These are phyloP conservation scores for Sipha flava DNA, from an alignment of 1,140 invertebrate species.

Conservation along the genomic window DNA sequence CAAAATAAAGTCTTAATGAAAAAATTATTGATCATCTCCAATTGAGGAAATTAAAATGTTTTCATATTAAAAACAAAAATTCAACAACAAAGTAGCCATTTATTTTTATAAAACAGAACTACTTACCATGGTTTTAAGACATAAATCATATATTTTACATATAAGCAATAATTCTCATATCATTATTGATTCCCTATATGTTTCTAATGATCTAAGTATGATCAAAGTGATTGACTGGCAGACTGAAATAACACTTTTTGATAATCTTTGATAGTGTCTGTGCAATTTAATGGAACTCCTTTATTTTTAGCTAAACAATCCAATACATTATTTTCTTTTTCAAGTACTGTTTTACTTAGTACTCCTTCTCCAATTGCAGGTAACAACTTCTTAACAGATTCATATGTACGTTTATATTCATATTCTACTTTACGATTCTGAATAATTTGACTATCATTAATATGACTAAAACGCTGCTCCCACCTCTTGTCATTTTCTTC, in stretches of 20 bases:
- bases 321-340: constrained; percentile 12
- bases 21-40: no score
- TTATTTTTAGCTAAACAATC: neutral
- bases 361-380: constrained; percentile 1
- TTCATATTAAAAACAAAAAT: neutral
- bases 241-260: constrained; percentile 16
- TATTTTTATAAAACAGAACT: constrained; percentile 14
- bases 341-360: neutral
- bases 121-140: neutral
- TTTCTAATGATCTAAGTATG: neutral
- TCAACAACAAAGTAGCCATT: neutral
- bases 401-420: constrained; percentile 5
- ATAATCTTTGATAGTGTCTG: neutral
- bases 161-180: neutral
- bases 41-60: neutral
- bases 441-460: neutral
- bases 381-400: neutral
- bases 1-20: no score
- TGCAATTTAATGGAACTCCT: neutral
- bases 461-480: neutral
- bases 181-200: neutral
- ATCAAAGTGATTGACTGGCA: neutral
- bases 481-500: constrained; percentile 21
- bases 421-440: constrained; percentile 1
- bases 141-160: neutral